Evolutionary conservation across 2,797 vertebrate species (phyloP), one percentile per base, ranked within the genome.

Genomic region (Ispidina picta): DNA sequence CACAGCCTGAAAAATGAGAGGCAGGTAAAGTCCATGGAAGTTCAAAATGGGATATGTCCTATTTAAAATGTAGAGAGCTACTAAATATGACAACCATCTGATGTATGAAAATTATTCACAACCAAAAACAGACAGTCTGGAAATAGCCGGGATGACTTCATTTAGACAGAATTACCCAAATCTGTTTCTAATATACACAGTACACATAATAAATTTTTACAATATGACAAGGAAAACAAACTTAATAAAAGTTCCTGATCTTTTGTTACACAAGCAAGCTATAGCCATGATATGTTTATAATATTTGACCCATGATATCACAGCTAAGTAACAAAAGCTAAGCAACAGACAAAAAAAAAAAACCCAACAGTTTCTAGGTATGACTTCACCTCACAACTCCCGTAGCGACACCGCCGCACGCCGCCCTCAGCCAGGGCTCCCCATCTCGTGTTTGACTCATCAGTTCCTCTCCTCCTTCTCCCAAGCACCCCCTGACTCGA

Each of bases 171-270:
- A 98, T 98, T 98, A 98, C 98, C 97, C 97, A 95, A 98, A 98
- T 98, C 98, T 98, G 98, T 98, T 98, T 99, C 98, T 98, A 98
- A 99, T 98, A 98, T 98, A 97, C 97, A 98, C 98, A 97, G 97
- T 98, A 98, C 98, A 98, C 98, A 98, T 98, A 97, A 99, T 98
- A 97, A 98, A 98, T 99, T 99, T 98, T 98, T 98, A 98, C 98
- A 98, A 98, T 98, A 98, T 99, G 98, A 99, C 98, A 98, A 98
- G 98, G 97, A 98, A 99, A 99, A 99, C 98, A 98, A 98, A 98
- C 98, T 96, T 97, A 96, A 98, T 98, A 98, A 97, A 98, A 97
- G 97, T 97, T 97, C 97, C 97, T 88, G 96, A 98, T 98, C 97
- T 98, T 94, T 97, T 96, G 97, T 98, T 97, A 97, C 97, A 96